Evolutionary conservation across 2,888 invertebrate genomes (phyloP), one percentile per base, ranked within the genome.

Genomic region (Odontocolon sp.): DNA sequence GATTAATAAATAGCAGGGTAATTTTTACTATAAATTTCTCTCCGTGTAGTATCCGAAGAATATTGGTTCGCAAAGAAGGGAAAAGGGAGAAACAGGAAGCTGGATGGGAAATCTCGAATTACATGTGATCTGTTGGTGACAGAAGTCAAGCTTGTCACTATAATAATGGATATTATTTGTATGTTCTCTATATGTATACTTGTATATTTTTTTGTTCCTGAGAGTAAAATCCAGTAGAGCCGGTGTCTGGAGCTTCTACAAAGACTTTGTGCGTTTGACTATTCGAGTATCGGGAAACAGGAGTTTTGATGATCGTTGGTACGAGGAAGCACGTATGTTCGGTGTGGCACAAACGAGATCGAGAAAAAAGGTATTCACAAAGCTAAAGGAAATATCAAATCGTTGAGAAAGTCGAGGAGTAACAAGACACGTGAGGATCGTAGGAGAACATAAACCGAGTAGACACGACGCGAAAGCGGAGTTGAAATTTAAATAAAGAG

Each of bases 401-500:
- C 59, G 70, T 31, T n/a, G 63, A 59, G 59, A 38, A 3, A 26
- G 31, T 9, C 36, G 42, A 64, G 31, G 21, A 56, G 8, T 16
- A 3, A 18, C 59, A 38, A 52, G 61, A 50, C 59, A 69, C 42
- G 75, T 31, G 61, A 76, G 56, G 59, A 66, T 66, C 45, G 70
- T 70, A 31, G 45, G 67, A 76, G 54, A 77, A 71, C 77, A 14
- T 31, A 66, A 45, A 31, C 52, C n/a, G n/a, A n/a, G 52, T 38
- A 63, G 45, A 54, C 69, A 54, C 59, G 59, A 42, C 52, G 57
- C 42, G n/a, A n/a, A n/a, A n/a, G n/a, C n/a, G 33, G 9, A 69
- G 69, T 57, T 75, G 42, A 69, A 66, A 76, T 70, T 76, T 76
- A 66, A 76, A 76, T 66, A 70, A 76, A 70, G 61, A 77, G 75